phyloP scores from a whole-genome alignment of 1,140 invertebrate species.

The Pseudomyrmex cubaensis region DNA sequence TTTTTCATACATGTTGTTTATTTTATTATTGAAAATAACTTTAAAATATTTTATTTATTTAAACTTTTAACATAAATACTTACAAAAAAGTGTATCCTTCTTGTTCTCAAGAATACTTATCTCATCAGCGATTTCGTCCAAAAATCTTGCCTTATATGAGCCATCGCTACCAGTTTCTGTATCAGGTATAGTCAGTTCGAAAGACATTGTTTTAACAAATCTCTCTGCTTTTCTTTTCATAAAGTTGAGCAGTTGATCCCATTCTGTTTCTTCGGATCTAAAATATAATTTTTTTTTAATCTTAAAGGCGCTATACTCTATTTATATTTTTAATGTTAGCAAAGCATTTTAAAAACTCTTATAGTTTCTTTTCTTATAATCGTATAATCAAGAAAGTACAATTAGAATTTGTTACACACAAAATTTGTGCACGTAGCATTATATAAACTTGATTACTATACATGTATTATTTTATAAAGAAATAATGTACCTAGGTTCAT shows the following conservation, averaged over 20 bases:
- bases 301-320: neutral
- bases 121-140: constrained; percentile 93
- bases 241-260: constrained; percentile 92
- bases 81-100: constrained; percentile 91
- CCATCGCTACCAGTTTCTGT: constrained; percentile 89
- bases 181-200: constrained; percentile 90
- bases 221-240: constrained; percentile 87
- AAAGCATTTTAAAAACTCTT: neutral
- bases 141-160: constrained; percentile 90
- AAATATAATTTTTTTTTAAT: constrained; percentile 12
- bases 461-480: neutral
- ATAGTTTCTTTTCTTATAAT: neutral
- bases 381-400: neutral
- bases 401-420: too few relatives aligned
- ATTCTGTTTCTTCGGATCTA: constrained; percentile 89
- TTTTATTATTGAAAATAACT: neutral
- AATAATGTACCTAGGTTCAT: constrained; percentile 85
- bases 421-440: too few relatives aligned
- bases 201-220: constrained; percentile 91
- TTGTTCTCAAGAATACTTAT: constrained; percentile 92
- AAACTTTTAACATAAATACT: constrained; percentile 80
- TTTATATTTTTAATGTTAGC: constrained; percentile 2
- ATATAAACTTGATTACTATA: neutral
- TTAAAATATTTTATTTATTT: neutral
- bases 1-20: too few relatives aligned